Conservation (phyloP, 2,888 invertebrate genomes). For the Thymelicus sylvestris region DNA sequence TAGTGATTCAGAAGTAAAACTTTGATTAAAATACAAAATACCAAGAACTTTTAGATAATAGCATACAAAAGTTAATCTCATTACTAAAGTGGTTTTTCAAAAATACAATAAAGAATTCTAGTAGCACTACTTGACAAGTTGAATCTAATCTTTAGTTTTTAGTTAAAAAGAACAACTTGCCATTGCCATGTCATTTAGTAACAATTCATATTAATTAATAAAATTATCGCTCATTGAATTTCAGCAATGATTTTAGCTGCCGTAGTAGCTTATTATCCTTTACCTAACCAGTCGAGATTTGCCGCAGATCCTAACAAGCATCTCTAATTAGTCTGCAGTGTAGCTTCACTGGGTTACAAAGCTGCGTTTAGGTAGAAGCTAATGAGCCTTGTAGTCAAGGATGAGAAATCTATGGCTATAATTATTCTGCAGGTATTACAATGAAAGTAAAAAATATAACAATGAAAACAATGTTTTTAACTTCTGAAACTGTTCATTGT, state of each 20-base stretch:
- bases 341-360: not conserved
- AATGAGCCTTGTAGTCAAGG: not conserved
- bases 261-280: constrained; percentile 6
- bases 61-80: too few species aligned
- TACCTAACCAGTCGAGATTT: constrained; percentile 15
- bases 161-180: too few species aligned
- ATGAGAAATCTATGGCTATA: not conserved
- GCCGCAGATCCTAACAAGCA: constrained; percentile 19
- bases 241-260: not conserved
- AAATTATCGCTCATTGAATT: not conserved
- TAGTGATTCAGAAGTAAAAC: too few species aligned
- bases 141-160: too few species aligned
- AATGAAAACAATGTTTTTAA: not conserved
- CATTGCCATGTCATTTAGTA: too few species aligned
- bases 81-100: too few species aligned
- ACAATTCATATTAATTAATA: not conserved
- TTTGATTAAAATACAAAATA: too few species aligned
- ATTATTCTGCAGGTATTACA: not conserved
- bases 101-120: too few species aligned
- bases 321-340: constrained; percentile 20
- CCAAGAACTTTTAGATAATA: too few species aligned
- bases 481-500: too few species aligned
- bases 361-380: not conserved
- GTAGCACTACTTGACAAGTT: too few species aligned
- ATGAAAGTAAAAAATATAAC: not conserved